A percentile compares a stretch with the other conserved stretches of the same genome.
Evolutionary conservation across 2,797 vertebrate species (phyloP).

Genomic region (Lutjanus argentimaculatus): DNA sequence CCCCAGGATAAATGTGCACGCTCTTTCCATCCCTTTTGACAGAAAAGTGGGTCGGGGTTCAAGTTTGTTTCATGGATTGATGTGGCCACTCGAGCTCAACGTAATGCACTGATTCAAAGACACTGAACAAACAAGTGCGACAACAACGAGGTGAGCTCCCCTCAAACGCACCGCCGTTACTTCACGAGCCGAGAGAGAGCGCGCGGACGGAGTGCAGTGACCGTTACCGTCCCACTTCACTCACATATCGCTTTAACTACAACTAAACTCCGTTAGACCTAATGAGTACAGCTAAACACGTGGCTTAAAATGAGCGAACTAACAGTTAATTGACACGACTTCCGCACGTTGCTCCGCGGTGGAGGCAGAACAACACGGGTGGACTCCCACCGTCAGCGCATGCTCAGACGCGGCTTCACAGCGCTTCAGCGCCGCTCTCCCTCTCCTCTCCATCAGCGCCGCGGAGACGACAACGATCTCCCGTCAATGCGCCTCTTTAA

Average conservation of each 20-base stretch:
- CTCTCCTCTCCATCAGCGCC: constrained; percentile 77
- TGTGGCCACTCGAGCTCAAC: too few relatives aligned
- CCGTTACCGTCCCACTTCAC: neutral
- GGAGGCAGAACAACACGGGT: constrained; percentile 63
- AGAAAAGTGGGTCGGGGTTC: neutral
- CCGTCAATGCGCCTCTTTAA: constrained; percentile 24
- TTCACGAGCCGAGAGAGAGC: constrained; percentile 1
- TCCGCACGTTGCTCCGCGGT: constrained; percentile 30
- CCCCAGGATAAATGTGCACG: too few relatives aligned
- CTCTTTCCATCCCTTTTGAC: neutral
- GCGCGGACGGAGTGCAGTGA: constrained; percentile 5
- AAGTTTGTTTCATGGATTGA: rapidly evolving
- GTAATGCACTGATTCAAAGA: rapidly evolving
- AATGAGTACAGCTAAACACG: neutral
- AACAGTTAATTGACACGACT: neutral
- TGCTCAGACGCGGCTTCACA: constrained; percentile 57
- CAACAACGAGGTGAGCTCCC: neutral
- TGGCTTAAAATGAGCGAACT: neutral
- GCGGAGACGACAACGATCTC: constrained; percentile 71
- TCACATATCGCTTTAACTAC: neutral
- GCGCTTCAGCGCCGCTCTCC: constrained; percentile 49
- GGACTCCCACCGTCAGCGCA: constrained; percentile 60
- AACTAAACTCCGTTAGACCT: neutral
- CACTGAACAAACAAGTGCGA: neutral
- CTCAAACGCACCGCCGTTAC: constrained; percentile 7